Evolutionary conservation across 2,113 vertebrate genomes (phyloP), one percentile per base, ranked within the genome.

Genomic region (Oophaga pumilio): DNA sequence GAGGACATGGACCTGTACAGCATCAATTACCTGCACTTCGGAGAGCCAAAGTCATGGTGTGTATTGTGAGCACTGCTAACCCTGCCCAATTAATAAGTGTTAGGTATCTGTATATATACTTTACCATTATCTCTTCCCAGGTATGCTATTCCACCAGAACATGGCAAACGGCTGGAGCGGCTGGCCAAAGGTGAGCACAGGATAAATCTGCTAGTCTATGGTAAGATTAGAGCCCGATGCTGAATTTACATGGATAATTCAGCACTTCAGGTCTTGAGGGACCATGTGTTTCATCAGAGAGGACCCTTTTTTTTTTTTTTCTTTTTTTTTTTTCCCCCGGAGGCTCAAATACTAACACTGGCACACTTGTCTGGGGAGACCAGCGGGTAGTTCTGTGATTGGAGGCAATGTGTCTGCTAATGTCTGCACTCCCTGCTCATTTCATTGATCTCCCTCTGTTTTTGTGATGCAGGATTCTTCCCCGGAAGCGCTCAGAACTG

Each of bases 1-100:
- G 98, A 99, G 84, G 98, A 99, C 93, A 99, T 99, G 98, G 98
- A 99, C 90, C 94, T 99, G 0, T 99, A 99, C 91, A 98, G 97
- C 93, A 97, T 99, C 91, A 98, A 97, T 91, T 99, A 99, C 88
- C 93, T 99, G 90, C 98, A 99, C 93, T 98, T 99, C 64, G 98
- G 98, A 78, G 97, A 99, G 57, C 97, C 98, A 0, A 98, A 98
- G 89, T 97, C 98, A 74, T 99, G 98, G 98, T 99, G 96, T 93
- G 89, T 24, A 0, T 9, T 8, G 0, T 43, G 26, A 64, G 24
- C 13, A 6, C 24, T 56, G 8, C 53, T 56, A 13, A 9, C 53
- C 12, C 53, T 0, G 53, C 53, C 9, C 53, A 7, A 56, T 56
- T 56, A 56, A 56, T 56, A 56, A 11, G 53, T 56, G 53, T 43